Conservation (phyloP, 2,797 vertebrate species). For the Mormyrus proboscirostris region DNA sequence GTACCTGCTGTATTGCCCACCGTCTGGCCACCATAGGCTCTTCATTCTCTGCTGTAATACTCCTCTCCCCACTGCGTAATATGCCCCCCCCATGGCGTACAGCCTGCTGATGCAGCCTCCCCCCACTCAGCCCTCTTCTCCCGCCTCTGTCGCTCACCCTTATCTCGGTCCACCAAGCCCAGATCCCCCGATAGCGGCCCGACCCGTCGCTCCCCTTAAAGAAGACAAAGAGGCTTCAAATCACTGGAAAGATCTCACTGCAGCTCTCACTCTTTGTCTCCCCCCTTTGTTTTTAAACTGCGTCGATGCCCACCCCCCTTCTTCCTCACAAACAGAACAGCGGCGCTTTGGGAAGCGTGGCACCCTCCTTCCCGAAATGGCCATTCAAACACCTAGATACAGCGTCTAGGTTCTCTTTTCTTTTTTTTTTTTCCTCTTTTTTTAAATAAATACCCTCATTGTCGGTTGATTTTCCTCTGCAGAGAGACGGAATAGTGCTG, state of each 20-base stretch:
- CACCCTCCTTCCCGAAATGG: not conserved
- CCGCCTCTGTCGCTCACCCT: constrained; percentile 35
- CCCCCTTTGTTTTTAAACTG: constrained; percentile 45
- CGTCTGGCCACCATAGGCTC: not conserved
- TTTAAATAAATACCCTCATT: not conserved
- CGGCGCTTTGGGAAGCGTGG: not conserved
- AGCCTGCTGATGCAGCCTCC: not conserved
- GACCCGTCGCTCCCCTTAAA: constrained; percentile 44
- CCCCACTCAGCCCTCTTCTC: not conserved
- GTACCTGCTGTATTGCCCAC: not conserved
- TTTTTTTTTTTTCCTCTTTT: not conserved
- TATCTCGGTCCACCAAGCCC: constrained; percentile 51
- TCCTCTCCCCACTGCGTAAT: not conserved
- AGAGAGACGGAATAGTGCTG: not conserved
- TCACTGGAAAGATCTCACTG: constrained; percentile 13
- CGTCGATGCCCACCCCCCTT: constrained; percentile 39
- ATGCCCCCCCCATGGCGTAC: not conserved
- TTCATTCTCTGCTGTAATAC: not conserved
- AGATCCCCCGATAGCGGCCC: constrained; percentile 36
- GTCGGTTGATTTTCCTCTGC: not conserved
- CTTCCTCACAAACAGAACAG: not conserved
- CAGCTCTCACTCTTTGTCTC: constrained; percentile 31
- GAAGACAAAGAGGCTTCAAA: constrained; percentile 54
- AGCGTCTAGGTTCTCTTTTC: not conserved
- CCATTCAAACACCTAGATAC: not conserved